Conservation (phyloP, 64 coral and sea anemone genomes). For the Trachythela sp. region DNA sequence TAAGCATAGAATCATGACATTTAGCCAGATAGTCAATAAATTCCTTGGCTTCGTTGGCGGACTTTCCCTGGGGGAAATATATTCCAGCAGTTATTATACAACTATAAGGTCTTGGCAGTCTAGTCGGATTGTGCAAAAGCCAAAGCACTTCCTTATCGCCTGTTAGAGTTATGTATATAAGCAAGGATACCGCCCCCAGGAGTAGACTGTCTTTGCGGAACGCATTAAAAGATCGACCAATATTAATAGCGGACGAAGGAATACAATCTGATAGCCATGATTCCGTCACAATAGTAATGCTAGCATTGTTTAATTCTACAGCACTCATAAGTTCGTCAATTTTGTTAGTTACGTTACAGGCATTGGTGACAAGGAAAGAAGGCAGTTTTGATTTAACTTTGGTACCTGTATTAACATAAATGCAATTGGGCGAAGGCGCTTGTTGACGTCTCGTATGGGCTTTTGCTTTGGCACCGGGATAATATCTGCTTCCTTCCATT, state of each 20-base stretch:
- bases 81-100: constrained; percentile 40
- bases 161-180: constrained; percentile 24
- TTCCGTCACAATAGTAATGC: constrained; percentile 42
- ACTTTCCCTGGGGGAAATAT: constrained; percentile 41
- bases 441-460: too few species aligned
- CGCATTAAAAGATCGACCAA: constrained; percentile 26
- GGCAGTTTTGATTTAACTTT: too few species aligned
- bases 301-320: constrained; percentile 27
- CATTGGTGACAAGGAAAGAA: constrained; percentile 46
- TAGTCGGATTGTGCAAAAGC: not conserved
- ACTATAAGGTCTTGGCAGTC: constrained; percentile 26
- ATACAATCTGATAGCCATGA: constrained; percentile 36
- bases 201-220: constrained; percentile 47
- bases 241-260: constrained; percentile 17
- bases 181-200: constrained; percentile 13
- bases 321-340: constrained; percentile 34
- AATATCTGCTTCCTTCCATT: too few species aligned
- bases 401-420: too few species aligned
- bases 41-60: constrained; percentile 22
- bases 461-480: too few species aligned
- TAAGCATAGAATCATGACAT: constrained; percentile 24
- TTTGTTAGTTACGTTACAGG: constrained; percentile 54
- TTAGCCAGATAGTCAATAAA: constrained; percentile 20
- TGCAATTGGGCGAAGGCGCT: too few species aligned
- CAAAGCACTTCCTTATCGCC: constrained; percentile 39